Percentiles rank a stretch among this genome's conserved stretches.
phyloP scores from a whole-genome alignment of 1,140 invertebrate species.

The Daktulosphaira vitifoliae region DNA sequence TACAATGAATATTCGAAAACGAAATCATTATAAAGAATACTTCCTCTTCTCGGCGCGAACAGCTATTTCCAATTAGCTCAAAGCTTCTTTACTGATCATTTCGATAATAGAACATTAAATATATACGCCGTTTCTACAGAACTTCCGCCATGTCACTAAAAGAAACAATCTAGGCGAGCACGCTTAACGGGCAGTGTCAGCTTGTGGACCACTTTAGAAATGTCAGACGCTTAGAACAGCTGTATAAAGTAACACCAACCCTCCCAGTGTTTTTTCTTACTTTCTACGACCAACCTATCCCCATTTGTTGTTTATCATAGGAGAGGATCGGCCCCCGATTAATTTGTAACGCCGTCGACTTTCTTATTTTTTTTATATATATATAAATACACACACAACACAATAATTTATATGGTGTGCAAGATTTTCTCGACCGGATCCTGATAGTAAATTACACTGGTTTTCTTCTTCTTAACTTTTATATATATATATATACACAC shows the following conservation, averaged over 20 bases:
- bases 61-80: no score
- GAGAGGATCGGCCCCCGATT: conserved; percentile 10
- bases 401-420: conserved; percentile 10
- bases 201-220: conserved; percentile 28
- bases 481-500: no score
- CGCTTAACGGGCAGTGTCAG: conserved; percentile 28
- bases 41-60: no score
- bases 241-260: neutral
- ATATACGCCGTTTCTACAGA: no score
- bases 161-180: no score
- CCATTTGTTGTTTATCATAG: conserved; percentile 16
- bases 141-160: no score
- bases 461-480: no score
- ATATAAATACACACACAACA: neutral
- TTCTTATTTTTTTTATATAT: neutral
- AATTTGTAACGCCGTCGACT: conserved; percentile 20
- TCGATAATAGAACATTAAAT: no score
- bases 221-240: conserved; percentile 13
- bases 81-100: no score
- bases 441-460: conserved; percentile 19
- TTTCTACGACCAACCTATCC: no score
- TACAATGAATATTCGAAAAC: no score
- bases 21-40: no score
- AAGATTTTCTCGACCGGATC: conserved; percentile 24
- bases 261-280: neutral